Base-by-base conservation (phyloP, 2,888 invertebrate species). In the Aethes cnicana region DNA sequence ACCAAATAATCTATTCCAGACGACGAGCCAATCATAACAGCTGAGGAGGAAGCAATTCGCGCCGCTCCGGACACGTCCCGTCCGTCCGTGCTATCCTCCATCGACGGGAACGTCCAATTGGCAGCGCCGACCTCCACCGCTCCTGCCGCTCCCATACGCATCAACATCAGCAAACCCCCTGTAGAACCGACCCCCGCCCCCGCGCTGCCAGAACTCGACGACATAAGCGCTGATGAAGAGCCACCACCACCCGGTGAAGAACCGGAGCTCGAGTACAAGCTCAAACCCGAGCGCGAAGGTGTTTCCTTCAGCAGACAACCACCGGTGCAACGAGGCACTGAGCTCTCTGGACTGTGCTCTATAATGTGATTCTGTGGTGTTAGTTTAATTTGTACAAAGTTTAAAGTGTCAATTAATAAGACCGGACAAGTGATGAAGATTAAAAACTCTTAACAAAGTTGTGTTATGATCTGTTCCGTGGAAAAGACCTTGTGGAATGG, bases 271-370 rank as follows among this genome's bases (percentile, higher is more conserved):
- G 91, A 92, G 55, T 90, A 91, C 55, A 84, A 78, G 21, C 66
- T 93, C 32, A 96, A 96, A 76, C 93, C 94, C 0, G 81, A 90
- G 5, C 77, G 96, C 28, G 73, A 81, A 59, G 93, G 93, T 43
- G 88, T 93, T 30, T 91, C 92, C 59, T 86, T 97, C 41, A 93
- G 92, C 58, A 92, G 93, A 65, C 91, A 94, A 62, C 94, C 95
- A 2, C 93, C 94, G 0, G 91, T 95, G 32, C 88, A 91, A 52
- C 94, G 92, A 74, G 97, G 96, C 20, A 91, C 90, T 55, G 97
- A 97, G 74, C 90, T 96, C 12, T 96, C 97, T 0, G 97, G 95
- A 20, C 88, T 97, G 63, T 97, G 97, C 87, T 94, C 95, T 42
- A 95, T 97, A 64, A 96, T 96, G 96, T 96, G 81, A 85, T 57